Conservation (phyloP, 2,113 vertebrate genomes). For the Atherinomorus stipes region DNA sequence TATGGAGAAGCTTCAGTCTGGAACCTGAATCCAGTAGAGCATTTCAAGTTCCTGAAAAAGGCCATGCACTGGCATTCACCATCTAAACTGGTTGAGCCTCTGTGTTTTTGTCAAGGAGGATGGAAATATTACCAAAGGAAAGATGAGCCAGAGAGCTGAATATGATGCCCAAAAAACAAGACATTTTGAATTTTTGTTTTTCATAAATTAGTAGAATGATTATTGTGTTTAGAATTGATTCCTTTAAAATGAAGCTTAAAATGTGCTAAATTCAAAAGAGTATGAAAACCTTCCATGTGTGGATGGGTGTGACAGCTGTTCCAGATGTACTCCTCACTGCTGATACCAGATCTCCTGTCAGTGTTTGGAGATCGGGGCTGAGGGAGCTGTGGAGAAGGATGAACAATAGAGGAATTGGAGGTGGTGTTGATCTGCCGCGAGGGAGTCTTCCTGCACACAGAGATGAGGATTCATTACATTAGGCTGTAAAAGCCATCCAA, state of each 20-base stretch:
- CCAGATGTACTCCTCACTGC: slow-evolving; percentile 2
- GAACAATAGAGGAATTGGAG: slow-evolving; percentile 17
- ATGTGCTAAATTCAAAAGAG: background rate
- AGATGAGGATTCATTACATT: slow-evolving; percentile 55
- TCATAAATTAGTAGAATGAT: no score
- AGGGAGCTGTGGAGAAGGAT: slow-evolving; percentile 19
- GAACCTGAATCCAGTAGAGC: background rate
- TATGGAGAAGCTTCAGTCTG: background rate
- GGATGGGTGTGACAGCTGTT: slow-evolving; percentile 13
- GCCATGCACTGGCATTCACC: background rate
- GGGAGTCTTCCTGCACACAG: slow-evolving; percentile 43
- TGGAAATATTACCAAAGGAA: background rate
- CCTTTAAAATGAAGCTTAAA: background rate
- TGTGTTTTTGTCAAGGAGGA: background rate
- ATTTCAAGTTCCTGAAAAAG: background rate
- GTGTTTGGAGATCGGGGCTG: slow-evolving; percentile 36
- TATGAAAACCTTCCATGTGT: background rate
- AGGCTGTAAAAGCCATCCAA: slow-evolving; percentile 54
- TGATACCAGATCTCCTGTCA: slow-evolving; percentile 18
- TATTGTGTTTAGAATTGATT: background rate
- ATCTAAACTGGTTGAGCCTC: background rate
- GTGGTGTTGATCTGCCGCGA: slow-evolving; percentile 27
- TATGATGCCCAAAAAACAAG: background rate
- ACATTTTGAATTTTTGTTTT: no score
- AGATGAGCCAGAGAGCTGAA: background rate